Evolutionary conservation across 2,888 invertebrate genomes (phyloP).

Genomic region (Pammene fasciana): DNA sequence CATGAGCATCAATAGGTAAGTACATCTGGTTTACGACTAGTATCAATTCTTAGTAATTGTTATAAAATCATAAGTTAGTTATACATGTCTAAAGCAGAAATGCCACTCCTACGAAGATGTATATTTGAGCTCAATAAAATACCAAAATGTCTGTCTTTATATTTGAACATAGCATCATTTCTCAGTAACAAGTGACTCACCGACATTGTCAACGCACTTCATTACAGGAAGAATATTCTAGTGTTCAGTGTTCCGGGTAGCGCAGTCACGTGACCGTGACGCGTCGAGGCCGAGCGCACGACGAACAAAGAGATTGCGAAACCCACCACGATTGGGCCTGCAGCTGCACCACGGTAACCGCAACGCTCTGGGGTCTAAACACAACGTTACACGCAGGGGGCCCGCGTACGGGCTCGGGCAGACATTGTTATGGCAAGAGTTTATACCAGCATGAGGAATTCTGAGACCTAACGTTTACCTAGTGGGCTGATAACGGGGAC

Average conservation of each 20-base stretch:
- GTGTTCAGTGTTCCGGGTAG: conserved; percentile 41
- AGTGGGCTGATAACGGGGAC: conserved; percentile 80
- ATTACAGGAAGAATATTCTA: conserved; percentile 34
- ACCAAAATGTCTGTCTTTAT: conserved; percentile 20
- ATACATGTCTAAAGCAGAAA: no score
- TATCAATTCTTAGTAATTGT: no score
- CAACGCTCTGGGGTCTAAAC: conserved; percentile 69
- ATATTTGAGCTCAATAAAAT: conserved; percentile 17
- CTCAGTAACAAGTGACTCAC: conserved; percentile 45
- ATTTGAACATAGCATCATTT: conserved; percentile 23
- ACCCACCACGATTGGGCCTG: conserved; percentile 44
- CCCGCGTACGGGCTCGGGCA: conserved; percentile 60
- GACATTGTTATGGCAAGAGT: conserved; percentile 37
- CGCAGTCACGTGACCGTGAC: conserved; percentile 31
- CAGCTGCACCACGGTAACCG: conserved; percentile 48
- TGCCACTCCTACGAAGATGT: background rate
- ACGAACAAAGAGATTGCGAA: conserved; percentile 24
- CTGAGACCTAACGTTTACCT: conserved; percentile 77
- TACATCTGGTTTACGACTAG: no score
- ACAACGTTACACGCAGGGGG: conserved; percentile 68
- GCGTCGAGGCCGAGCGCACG: conserved; percentile 25
- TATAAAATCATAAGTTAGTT: no score
- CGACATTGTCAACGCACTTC: conserved; percentile 38
- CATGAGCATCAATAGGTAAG: no score
- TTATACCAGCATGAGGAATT: conserved; percentile 56